Evolutionary conservation across 1,140 invertebrate species (phyloP).

Genomic region (Sminthurinus signatus): DNA sequence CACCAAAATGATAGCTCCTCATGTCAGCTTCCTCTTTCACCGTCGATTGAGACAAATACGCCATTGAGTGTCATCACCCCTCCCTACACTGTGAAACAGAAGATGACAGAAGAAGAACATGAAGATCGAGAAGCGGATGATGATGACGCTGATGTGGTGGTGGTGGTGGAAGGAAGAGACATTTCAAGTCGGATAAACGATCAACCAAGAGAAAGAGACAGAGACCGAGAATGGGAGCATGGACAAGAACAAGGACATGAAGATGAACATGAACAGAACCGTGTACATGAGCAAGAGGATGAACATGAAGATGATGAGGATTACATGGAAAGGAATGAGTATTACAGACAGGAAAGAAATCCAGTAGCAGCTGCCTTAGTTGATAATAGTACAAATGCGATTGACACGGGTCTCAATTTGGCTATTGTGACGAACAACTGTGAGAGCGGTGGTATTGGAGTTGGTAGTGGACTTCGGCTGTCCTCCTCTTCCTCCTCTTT

Average conservation of each 20-base stretch:
- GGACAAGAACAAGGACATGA: too few species aligned
- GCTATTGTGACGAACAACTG: not conserved
- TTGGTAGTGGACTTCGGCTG: not conserved
- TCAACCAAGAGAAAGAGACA: not conserved
- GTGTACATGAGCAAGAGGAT: conserved; percentile 37
- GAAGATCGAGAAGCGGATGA: not conserved
- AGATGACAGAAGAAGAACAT: not conserved
- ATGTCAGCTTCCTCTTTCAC: conserved; percentile 10
- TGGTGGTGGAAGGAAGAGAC: not conserved
- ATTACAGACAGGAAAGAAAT: conserved; percentile 1
- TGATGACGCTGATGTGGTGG: not conserved
- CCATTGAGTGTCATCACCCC: not conserved
- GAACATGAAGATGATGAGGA: conserved; percentile 37
- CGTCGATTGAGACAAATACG: not conserved
- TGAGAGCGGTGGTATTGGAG: not conserved
- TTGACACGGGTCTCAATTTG: not conserved
- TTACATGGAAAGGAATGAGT: conserved; percentile 16
- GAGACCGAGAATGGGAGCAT: not conserved
- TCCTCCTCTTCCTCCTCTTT: not conserved
- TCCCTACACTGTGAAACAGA: not conserved
- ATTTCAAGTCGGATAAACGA: not conserved
- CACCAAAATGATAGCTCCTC: conserved; percentile 38
- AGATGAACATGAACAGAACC: too few species aligned
- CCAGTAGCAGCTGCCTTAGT: conserved; percentile 4
- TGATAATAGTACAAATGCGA: not conserved